phyloP scores from a whole-genome alignment of 2,113 vertebrate species.

The Tachuris rubrigastra region DNA sequence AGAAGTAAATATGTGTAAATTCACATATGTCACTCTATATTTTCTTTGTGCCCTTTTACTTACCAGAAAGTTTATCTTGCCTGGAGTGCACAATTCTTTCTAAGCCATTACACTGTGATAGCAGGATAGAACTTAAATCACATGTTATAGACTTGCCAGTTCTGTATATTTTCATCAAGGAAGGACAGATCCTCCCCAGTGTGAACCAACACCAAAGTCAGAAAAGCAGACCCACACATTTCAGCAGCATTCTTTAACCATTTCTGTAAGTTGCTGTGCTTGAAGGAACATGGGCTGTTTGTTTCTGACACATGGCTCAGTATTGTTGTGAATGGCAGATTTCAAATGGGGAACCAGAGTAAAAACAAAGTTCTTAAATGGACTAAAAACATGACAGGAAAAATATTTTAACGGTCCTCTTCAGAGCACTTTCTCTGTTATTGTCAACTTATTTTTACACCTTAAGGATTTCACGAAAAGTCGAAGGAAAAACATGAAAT shows the following conservation, averaged over 20 bases:
- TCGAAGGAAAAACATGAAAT: neutral
- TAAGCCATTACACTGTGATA: neutral
- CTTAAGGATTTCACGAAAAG: neutral
- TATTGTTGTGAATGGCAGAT: neutral
- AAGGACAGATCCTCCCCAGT: neutral
- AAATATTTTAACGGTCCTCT: neutral
- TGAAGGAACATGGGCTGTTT: neutral
- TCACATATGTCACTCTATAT: accelerated
- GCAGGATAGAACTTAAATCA: neutral
- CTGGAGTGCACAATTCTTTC: neutral
- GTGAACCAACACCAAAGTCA: neutral
- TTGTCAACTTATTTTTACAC: neutral
- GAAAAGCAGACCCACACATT: neutral
- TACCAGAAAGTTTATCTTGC: neutral
- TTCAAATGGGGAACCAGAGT: neutral
- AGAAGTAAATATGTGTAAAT: neutral
- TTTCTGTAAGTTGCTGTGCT: neutral
- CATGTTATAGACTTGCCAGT: neutral
- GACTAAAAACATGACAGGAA: neutral
- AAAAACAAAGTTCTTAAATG: neutral
- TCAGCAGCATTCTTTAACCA: neutral
- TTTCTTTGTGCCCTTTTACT: neutral
- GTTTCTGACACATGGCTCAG: neutral
- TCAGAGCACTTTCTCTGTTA: neutral
- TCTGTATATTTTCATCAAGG: neutral